phyloP scores from a whole-genome alignment of 1,140 invertebrate genomes.

The Phenacoccus solenopsis region DNA sequence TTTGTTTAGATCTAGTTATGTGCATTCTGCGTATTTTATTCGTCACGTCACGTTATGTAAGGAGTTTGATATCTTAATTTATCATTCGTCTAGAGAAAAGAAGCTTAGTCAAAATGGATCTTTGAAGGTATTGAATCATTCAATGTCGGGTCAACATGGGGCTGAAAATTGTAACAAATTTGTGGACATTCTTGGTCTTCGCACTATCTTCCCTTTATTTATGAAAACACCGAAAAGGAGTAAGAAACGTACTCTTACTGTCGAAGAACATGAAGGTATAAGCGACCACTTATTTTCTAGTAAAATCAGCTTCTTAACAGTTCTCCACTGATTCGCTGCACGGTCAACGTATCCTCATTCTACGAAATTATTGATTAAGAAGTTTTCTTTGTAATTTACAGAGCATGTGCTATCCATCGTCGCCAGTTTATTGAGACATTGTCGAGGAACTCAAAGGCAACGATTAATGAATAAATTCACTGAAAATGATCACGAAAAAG shows the following conservation, averaged over 20 bases:
- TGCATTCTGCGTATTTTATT: not conserved
- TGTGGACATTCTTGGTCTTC: slow-evolving; percentile 91
- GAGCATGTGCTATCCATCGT: slow-evolving; percentile 93
- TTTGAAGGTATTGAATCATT: slow-evolving; percentile 91
- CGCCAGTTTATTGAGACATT: slow-evolving; percentile 83
- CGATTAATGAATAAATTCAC: slow-evolving; percentile 89
- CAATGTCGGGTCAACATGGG: slow-evolving; percentile 83
- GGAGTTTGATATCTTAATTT: slow-evolving; percentile 20
- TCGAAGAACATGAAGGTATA: slow-evolving; percentile 82
- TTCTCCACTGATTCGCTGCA: no score
- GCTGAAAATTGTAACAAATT: slow-evolving; percentile 96
- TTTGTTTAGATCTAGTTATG: slow-evolving; percentile 18
- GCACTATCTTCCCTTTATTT: slow-evolving; percentile 94
- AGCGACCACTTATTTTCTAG: no score
- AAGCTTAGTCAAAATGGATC: slow-evolving; percentile 93
- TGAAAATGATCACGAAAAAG: slow-evolving; percentile 98
- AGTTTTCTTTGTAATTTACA: slow-evolving; percentile 34
- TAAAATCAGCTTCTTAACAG: no score
- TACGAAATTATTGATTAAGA: no score
- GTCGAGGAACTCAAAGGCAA: slow-evolving; percentile 75
- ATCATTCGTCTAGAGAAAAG: slow-evolving; percentile 84
- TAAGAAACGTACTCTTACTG: slow-evolving; percentile 66
- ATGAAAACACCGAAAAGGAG: slow-evolving; percentile 94
- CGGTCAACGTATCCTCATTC: no score
- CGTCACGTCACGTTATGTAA: not conserved